These are phyloP conservation scores for Callionymus lyra DNA, from an alignment of 2,113 vertebrate genomes.

Conservation along the genomic window DNA sequence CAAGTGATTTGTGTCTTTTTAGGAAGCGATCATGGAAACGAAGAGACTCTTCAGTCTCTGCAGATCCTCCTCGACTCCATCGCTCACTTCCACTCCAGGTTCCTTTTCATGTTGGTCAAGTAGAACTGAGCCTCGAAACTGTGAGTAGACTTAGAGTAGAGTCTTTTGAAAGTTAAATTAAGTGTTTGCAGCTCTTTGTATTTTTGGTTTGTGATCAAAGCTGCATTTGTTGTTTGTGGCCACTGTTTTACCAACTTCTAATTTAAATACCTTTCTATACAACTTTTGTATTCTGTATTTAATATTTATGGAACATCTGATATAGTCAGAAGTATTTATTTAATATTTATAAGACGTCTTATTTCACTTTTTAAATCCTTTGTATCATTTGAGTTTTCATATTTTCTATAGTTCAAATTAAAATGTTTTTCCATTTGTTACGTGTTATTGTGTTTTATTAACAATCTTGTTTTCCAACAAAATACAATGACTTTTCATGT, in stretches of 20 bases:
- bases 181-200: not conserved
- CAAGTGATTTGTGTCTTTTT: slow-evolving; percentile 12
- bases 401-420: not conserved
- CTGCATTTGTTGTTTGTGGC: not conserved
- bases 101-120: slow-evolving; percentile 62
- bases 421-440: too few species aligned
- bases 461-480: too few species aligned
- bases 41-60: slow-evolving; percentile 67
- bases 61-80: slow-evolving; percentile 76
- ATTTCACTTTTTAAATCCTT: slow-evolving; percentile 10
- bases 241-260: too few species aligned
- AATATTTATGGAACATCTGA: slow-evolving; percentile 21
- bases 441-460: too few species aligned
- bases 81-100: slow-evolving; percentile 79
- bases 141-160: not conserved
- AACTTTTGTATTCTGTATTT: slow-evolving; percentile 5
- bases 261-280: too few species aligned
- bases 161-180: not conserved
- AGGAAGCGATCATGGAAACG: slow-evolving; percentile 58
- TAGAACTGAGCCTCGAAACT: not conserved
- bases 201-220: not conserved
- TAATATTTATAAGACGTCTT: too few species aligned
- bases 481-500: too few species aligned
- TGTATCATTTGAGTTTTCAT: not conserved
- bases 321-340: not conserved